Evolutionary conservation across 2,888 invertebrate genomes (phyloP).

Genomic region (Drosophila paramelanica): DNA sequence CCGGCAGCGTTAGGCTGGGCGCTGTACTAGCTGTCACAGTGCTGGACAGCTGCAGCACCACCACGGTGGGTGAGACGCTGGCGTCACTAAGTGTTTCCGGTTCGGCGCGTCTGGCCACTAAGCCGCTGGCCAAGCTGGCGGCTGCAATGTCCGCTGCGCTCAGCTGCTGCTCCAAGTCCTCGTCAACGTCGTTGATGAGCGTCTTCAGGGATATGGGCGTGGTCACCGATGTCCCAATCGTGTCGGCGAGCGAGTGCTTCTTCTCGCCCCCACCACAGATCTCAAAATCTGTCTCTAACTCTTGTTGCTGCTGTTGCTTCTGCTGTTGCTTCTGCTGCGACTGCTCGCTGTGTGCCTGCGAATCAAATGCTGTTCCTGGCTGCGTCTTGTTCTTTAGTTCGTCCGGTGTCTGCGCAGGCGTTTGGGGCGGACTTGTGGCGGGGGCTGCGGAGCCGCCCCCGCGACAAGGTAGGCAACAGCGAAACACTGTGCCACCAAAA

Average conservation of each 20-base stretch:
- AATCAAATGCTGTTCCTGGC: slow-evolving; percentile 14
- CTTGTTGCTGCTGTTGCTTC: slow-evolving; percentile 35
- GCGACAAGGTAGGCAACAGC: slow-evolving; percentile 93
- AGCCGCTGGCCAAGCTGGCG: slow-evolving; percentile 79
- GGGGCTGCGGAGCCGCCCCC: slow-evolving; percentile 90
- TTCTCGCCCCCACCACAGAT: slow-evolving; percentile 48
- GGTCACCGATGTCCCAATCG: slow-evolving; percentile 81
- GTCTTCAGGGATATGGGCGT: slow-evolving; percentile 82
- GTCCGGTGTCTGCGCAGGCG: slow-evolving; percentile 82
- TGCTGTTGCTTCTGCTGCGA: slow-evolving; percentile 28
- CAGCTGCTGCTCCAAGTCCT: slow-evolving; percentile 69
- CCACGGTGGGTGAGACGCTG: slow-evolving; percentile 81
- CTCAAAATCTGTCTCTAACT: slow-evolving; percentile 34
- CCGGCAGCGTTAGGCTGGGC: slow-evolving; percentile 54
- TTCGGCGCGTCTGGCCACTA: slow-evolving; percentile 80
- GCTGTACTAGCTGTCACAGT: slow-evolving; percentile 59
- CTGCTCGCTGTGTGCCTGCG: slow-evolving; percentile 22
- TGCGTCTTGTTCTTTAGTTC: slow-evolving; percentile 63
- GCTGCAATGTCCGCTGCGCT: slow-evolving; percentile 82
- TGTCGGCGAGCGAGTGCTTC: slow-evolving; percentile 81
- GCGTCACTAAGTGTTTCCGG: slow-evolving; percentile 82
- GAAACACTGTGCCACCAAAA: slow-evolving; percentile 90
- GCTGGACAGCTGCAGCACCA: slow-evolving; percentile 64
- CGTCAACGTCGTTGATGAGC: slow-evolving; percentile 82
- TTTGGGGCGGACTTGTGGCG: slow-evolving; percentile 86